Evolutionary conservation across 2,888 invertebrate genomes (phyloP), one percentile per base, ranked within the genome.

Genomic region (Macaria notata): DNA sequence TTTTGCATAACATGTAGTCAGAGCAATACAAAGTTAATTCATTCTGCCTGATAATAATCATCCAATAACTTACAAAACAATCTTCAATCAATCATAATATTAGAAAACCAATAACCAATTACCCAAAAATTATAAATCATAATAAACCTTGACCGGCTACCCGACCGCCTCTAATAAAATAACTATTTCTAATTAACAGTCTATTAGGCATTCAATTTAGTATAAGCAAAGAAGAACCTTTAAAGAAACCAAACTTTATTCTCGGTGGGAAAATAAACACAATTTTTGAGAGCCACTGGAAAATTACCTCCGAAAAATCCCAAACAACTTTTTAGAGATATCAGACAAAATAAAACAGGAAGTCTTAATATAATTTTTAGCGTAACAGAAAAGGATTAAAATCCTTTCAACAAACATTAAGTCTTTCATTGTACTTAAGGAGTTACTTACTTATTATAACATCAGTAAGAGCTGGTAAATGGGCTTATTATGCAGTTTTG

Each of bases 351-450:
- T 46, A 56, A 60, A 58, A 56, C 48, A 31, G 48, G 52, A 47
- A 54, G 48, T 55, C 53, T 59, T 52, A 49, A 50, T 56, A 55
- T 47, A 52, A 62, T 57, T 62, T 59, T 59, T 46, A 51, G 47
- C 30, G 47, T 19, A 45, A 49, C 53, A 44, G 54, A 45, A 59
- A 60, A 51, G 56, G 53, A 58, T 61, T 59, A 56, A 59, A 43
- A 31, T 7, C 30, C 57, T 56, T 61, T 61, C 61, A 54, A 46
- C 46, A 52, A 61, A 54, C 49, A 53, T 59, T 56, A 55, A 59
- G 59, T 59, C 59, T 59, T 59, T 54, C 49, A 44, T 52, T 54
- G 45, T 59, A 48, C 54, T 59, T 51, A 54, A 47, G 31, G 19
- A 49, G 46, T 57, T 42, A 33, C 19, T 8, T 9, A 38, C 4